Conservation (phyloP, 2,113 vertebrate genomes). For the Mionectes macconnelli region DNA sequence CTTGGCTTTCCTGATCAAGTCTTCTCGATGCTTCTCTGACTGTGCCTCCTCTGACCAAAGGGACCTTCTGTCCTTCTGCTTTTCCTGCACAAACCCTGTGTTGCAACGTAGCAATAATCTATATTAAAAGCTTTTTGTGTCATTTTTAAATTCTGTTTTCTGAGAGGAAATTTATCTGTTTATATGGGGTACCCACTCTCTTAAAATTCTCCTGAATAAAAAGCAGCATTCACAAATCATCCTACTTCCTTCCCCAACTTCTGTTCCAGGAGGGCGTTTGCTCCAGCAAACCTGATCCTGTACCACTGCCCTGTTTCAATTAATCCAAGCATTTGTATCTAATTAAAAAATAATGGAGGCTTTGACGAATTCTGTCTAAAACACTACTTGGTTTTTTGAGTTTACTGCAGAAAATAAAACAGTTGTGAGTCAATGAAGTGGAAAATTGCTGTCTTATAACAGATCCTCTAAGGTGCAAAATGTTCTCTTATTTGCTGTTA, state of each 20-base stretch:
- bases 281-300: neutral
- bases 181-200: fast-evolving
- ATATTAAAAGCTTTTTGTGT: neutral
- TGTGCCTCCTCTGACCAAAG: neutral
- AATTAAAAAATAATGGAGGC: slow-evolving; percentile 33
- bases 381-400: neutral
- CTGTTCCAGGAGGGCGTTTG: neutral
- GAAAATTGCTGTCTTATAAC: slow-evolving; percentile 58
- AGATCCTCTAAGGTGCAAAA: slow-evolving; percentile 48
- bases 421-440: slow-evolving; percentile 53
- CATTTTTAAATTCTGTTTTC: neutral
- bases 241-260: neutral
- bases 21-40: neutral
- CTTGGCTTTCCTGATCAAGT: neutral
- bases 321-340: slow-evolving; percentile 3
- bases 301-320: neutral
- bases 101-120: neutral
- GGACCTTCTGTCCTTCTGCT: neutral
- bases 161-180: neutral
- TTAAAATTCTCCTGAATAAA: neutral
- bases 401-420: slow-evolving; percentile 46
- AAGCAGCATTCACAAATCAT: neutral
- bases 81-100: neutral
- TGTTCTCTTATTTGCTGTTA: slow-evolving; percentile 44
- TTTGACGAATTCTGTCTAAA: neutral